These are phyloP conservation scores for Telmatherina bonti DNA, from an alignment of 2,797 vertebrate species.

Conservation along the genomic window DNA sequence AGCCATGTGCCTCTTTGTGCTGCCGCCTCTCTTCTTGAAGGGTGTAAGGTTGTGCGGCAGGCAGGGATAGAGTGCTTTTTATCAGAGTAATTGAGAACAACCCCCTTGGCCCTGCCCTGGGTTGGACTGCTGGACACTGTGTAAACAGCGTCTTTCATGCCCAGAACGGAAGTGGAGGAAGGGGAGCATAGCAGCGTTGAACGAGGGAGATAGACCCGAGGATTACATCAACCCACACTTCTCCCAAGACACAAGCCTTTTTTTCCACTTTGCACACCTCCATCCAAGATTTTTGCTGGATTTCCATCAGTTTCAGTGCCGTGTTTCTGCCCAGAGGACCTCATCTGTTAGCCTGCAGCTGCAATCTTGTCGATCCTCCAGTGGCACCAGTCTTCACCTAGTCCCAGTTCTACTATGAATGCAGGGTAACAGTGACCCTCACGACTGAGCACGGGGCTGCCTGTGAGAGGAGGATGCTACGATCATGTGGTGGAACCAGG, in stretches of 20 bases:
- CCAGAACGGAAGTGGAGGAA: constrained; percentile 61
- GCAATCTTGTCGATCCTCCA: constrained; percentile 46
- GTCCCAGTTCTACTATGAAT: constrained; percentile 68
- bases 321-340: constrained; percentile 55
- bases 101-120: constrained; percentile 63
- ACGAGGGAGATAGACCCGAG: constrained; percentile 51
- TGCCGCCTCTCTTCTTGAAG: constrained; percentile 48
- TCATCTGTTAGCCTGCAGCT: constrained; percentile 35
- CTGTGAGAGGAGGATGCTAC: constrained; percentile 72
- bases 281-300: constrained; percentile 67
- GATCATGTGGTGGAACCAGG: constrained; percentile 65
- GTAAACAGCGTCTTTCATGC: constrained; percentile 66
- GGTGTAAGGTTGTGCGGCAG: constrained; percentile 40
- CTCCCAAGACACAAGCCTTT: constrained; percentile 53
- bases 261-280: constrained; percentile 68
- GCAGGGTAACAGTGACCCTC: constrained; percentile 51
- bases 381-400: constrained; percentile 67
- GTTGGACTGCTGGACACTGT: constrained; percentile 60
- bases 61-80: constrained; percentile 67
- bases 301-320: constrained; percentile 46
- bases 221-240: constrained; percentile 33
- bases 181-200: constrained; percentile 70
- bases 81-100: constrained; percentile 83
- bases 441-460: constrained; percentile 35
- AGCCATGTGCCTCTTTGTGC: constrained; percentile 69